A percentile compares a stretch with the other conserved stretches of the same genome.
phyloP scores from a whole-genome alignment of 2,113 vertebrate genomes.

The Poeciliopsis turrubarensis region DNA sequence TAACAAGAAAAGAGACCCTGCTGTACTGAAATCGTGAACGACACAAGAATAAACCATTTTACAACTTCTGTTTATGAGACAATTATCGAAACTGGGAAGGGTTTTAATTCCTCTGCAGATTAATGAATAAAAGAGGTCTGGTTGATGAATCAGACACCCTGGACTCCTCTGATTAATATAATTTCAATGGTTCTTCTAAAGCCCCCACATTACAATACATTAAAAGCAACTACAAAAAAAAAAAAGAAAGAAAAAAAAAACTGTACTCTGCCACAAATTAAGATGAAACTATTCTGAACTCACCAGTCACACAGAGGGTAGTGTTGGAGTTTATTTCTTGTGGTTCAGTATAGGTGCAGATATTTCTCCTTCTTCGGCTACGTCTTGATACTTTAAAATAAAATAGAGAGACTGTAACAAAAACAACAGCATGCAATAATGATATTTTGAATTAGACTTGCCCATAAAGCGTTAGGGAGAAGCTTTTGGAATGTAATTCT shows the following conservation, averaged over 20 bases:
- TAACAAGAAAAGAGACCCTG: neutral
- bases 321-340: conserved; percentile 30
- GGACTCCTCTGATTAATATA: neutral
- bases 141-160: neutral
- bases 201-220: neutral
- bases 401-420: conserved; percentile 1
- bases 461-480: neutral
- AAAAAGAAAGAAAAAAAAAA: neutral
- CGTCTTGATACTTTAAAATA: conserved; percentile 48
- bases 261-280: neutral
- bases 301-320: conserved; percentile 23
- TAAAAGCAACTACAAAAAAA: neutral
- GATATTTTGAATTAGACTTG: neutral
- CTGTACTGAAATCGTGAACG: neutral
- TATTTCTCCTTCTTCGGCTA: conserved; percentile 41
- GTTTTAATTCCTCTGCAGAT: neutral
- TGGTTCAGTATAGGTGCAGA: conserved; percentile 1
- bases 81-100: neutral
- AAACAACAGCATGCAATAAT: neutral
- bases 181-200: neutral
- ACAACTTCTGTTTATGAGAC: neutral
- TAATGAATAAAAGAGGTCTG: neutral
- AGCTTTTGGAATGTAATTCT: neutral
- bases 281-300: neutral
- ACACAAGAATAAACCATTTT: neutral